Conservation (phyloP, 2,888 invertebrate species). For the Aleiodes alternator region DNA sequence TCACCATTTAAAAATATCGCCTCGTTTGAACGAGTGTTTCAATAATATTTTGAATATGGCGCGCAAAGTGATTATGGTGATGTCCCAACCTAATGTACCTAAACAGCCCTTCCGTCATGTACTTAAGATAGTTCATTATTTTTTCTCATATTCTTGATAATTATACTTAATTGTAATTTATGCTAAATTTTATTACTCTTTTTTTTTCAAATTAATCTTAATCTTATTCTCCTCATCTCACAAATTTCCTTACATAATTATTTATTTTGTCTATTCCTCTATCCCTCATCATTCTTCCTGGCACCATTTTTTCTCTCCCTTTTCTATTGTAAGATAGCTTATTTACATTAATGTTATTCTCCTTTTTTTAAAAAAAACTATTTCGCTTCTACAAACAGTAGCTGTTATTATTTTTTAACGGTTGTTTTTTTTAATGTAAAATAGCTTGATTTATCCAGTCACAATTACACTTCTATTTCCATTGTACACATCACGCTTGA, state of each 20-base stretch:
- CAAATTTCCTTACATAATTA: conserved; percentile 44
- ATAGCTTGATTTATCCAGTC: conserved; percentile 47
- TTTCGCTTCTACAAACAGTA: conserved; percentile 29
- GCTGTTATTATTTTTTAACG: conserved; percentile 34
- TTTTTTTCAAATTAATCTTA: conserved; percentile 28
- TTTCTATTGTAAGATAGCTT: conserved; percentile 52
- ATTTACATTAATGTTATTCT: conserved; percentile 12
- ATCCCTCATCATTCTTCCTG: conserved; percentile 7
- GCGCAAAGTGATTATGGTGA: conserved; percentile 52
- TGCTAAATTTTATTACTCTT: conserved; percentile 36
- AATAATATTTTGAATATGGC: conserved; percentile 54
- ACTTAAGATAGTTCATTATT: conserved; percentile 43
- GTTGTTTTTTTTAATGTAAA: conserved; percentile 51
- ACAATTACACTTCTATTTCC: background rate
- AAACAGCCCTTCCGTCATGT: conserved; percentile 56
- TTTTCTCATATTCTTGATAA: conserved; percentile 26
- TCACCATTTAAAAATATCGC: conserved; percentile 42
- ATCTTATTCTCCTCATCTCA: conserved; percentile 5
- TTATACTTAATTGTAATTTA: conserved; percentile 45
- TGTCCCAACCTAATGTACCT: conserved; percentile 60
- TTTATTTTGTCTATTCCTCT: conserved; percentile 48
- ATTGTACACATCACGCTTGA: conserved; percentile 39
- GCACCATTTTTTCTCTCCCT: background rate
- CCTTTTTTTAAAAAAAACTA: conserved; percentile 8
- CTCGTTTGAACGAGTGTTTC: conserved; percentile 49